Evolutionary conservation across 35 echinoderm and acorn worm species (phyloP).

Genomic region (Diadema setosum): DNA sequence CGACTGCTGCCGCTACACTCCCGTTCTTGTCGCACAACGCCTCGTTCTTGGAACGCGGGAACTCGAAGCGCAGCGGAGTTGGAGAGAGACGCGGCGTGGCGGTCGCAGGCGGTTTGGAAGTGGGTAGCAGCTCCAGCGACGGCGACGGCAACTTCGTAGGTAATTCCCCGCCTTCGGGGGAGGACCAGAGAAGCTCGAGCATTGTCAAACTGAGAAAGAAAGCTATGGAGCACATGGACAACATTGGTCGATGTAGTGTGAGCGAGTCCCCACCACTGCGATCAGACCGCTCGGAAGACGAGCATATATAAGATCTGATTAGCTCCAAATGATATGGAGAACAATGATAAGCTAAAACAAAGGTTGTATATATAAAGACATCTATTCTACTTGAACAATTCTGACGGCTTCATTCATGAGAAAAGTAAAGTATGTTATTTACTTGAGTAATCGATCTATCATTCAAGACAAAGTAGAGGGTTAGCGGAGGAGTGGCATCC

Average conservation of each 20-base stretch:
- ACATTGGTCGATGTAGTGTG: neutral
- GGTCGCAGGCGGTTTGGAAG: neutral
- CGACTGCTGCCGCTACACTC: neutral
- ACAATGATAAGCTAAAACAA: too few species aligned
- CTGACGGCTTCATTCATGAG: too few species aligned
- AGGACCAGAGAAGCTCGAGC: slow-evolving; percentile 25
- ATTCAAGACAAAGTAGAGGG: too few species aligned
- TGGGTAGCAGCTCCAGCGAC: neutral
- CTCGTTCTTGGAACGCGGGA: neutral
- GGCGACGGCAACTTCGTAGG: neutral
- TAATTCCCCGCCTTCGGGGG: too few species aligned
- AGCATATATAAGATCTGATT: too few species aligned
- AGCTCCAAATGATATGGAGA: too few species aligned
- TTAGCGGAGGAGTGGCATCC: too few species aligned
- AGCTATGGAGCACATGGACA: slow-evolving; percentile 46
- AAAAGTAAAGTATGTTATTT: too few species aligned
- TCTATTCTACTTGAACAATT: too few species aligned
- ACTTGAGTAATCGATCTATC: too few species aligned
- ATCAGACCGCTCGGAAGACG: too few species aligned
- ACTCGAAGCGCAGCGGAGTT: neutral
- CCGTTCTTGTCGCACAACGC: neutral
- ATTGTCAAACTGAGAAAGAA: slow-evolving; percentile 32
- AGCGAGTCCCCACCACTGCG: neutral
- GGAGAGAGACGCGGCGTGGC: neutral
- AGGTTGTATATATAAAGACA: too few species aligned